Conservation (phyloP, 2,113 vertebrate species). For the Empidonax traillii region DNA sequence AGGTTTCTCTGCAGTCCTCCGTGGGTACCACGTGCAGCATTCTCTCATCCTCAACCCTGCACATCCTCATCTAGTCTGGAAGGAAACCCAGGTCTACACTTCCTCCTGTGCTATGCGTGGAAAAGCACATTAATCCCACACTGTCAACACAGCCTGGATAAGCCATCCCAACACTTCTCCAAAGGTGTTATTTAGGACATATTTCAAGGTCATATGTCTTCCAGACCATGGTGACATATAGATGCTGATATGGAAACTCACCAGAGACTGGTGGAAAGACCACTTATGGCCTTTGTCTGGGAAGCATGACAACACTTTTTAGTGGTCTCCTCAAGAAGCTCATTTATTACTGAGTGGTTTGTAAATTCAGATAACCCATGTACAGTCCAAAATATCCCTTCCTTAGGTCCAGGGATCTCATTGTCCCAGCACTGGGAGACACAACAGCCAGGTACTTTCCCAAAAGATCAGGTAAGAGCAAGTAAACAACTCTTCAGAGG, state of each 20-base stretch:
- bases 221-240: not conserved
- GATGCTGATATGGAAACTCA: not conserved
- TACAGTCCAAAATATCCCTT: not conserved
- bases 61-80: not conserved
- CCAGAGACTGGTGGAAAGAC: not conserved
- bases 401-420: not conserved
- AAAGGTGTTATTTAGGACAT: not conserved
- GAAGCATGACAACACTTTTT: not conserved
- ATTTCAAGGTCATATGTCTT: not conserved
- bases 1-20: not conserved
- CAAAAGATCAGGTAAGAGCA: not conserved
- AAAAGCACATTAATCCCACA: not conserved
- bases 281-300: not conserved
- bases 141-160: not conserved
- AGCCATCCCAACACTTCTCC: not conserved
- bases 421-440: not conserved
- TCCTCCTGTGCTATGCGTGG: not conserved
- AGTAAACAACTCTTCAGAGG: not conserved
- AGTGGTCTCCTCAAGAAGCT: not conserved
- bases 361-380: not conserved
- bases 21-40: rapidly evolving
- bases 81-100: not conserved
- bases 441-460: slow-evolving; percentile 33
- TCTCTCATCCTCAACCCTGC: not conserved
- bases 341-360: not conserved